Evolutionary conservation across 2,888 invertebrate genomes (phyloP), one percentile per base, ranked within the genome.

Genomic region (Drosophila buzzatii): DNA sequence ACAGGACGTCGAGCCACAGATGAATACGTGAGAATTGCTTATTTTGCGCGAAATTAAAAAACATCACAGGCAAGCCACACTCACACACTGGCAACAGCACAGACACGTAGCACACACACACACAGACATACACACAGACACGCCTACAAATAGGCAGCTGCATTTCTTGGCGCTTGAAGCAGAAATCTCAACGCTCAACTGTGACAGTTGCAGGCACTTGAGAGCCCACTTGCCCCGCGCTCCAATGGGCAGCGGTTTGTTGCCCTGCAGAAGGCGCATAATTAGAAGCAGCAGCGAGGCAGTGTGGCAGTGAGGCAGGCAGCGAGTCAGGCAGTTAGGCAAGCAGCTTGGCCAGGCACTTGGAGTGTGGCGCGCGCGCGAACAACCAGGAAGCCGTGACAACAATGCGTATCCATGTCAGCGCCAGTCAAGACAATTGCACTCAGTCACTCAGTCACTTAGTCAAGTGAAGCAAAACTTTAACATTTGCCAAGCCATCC

Each of bases 1-100:
- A 69, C 70, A 71, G 74, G 78, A 76, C 76, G 69, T 60, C 79
- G 45, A 27, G 68, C 57, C 47, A 23, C 56, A 64, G 74, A 73
- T 66, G 76, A 70, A 81, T 72, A 89, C 89, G 89, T 84, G 88
- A 76, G 89, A 89, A 79, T 87, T 87, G 79, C 85, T 89, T 81
- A 84, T 85, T 89, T 87, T 70, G 75, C 73, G 77, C 55, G 84
- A 84, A 89, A 84, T 89, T 79, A 89, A 79, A 85, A 87, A 87
- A 89, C 82, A 79, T 87, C 80, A 80, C 69, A 85, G 41, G 57
- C 76, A 76, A 56, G 39, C 5, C 35, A 57, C 55, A 52, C 47
- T 42, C 31, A 18, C 23, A 63, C 47, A 58, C 35, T 45, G 33
- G 16, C 27, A 18, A 8, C 33, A 18, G 3, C 12, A 20, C 18